These are phyloP conservation scores for Morone chrysops DNA, from an alignment of 2,113 vertebrate genomes.

Conservation along the genomic window DNA sequence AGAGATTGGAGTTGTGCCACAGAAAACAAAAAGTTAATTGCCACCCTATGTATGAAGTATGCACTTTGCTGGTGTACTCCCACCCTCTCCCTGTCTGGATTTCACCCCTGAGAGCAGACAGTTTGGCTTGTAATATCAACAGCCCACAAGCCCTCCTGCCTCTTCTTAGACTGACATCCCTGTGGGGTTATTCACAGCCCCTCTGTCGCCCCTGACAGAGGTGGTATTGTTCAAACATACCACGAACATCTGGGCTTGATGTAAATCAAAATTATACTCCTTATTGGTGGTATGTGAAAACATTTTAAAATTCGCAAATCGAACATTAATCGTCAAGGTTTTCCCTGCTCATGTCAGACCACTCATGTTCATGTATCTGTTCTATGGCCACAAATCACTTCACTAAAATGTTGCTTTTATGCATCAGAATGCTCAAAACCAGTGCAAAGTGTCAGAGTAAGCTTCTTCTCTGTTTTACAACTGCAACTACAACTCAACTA, in stretches of 20 bases:
- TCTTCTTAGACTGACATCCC: slow-evolving; percentile 64
- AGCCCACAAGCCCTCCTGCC: slow-evolving; percentile 58
- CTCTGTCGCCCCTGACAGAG: slow-evolving; percentile 67
- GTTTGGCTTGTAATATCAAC: slow-evolving; percentile 61
- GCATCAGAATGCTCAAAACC: slow-evolving; percentile 13
- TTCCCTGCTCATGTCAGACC: neutral
- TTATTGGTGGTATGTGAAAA: slow-evolving; percentile 18
- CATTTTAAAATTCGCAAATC: neutral
- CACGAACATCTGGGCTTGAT: slow-evolving; percentile 57
- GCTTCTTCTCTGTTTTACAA: slow-evolving; percentile 41
- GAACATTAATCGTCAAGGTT: slow-evolving; percentile 12
- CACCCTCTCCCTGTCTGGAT: slow-evolving; percentile 60
- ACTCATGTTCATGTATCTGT: neutral
- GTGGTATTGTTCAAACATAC: slow-evolving; percentile 67
- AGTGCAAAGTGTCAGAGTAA: slow-evolving; percentile 13
- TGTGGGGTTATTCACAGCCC: slow-evolving; percentile 61
- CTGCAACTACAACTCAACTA: slow-evolving; percentile 27
- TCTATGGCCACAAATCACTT: slow-evolving; percentile 12
- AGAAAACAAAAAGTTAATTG: slow-evolving; percentile 71
- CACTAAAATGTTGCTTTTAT: neutral
- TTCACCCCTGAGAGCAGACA: slow-evolving; percentile 63
- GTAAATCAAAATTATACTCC: slow-evolving; percentile 48
- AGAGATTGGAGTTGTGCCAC: slow-evolving; percentile 69
- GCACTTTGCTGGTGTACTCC: slow-evolving; percentile 58
- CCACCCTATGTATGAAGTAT: slow-evolving; percentile 61